Percentiles rank a stretch among this genome's conserved stretches.
phyloP scores from a whole-genome alignment of 2,888 invertebrate species.

The Drosophila kokeensis region DNA sequence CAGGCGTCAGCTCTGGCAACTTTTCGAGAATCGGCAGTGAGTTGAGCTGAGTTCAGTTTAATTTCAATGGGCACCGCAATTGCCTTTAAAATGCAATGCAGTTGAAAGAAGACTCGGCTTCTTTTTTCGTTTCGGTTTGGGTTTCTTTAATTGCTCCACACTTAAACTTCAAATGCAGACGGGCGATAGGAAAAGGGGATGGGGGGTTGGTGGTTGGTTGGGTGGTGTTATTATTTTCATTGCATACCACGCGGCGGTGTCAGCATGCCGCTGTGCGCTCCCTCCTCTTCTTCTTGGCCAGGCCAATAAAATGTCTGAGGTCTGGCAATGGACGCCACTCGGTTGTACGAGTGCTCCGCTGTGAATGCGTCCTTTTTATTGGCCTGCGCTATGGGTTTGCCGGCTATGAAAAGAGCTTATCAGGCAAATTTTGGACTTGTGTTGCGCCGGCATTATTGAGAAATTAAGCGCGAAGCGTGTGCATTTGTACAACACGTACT shows the following conservation, averaged over 20 bases:
- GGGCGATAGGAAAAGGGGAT: not conserved
- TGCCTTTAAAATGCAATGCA: constrained; percentile 72
- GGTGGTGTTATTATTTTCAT: constrained; percentile 62
- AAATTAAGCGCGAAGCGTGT: constrained; percentile 68
- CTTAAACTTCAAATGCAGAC: constrained; percentile 62
- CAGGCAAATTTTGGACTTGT: constrained; percentile 60
- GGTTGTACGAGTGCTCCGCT: not conserved
- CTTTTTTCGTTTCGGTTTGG: constrained; percentile 20
- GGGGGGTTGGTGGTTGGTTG: not conserved
- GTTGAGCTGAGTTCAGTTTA: constrained; percentile 35
- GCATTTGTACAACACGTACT: constrained; percentile 54
- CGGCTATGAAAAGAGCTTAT: constrained; percentile 63
- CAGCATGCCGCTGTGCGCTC: constrained; percentile 11
- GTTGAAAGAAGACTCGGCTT: constrained; percentile 43
- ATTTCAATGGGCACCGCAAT: constrained; percentile 68
- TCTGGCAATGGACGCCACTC: not conserved
- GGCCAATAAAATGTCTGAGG: constrained; percentile 67
- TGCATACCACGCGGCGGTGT: constrained; percentile 38
- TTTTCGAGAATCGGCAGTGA: constrained; percentile 22
- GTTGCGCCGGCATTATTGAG: constrained; percentile 67
- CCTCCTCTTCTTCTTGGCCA: constrained; percentile 33
- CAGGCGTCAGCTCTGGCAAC: constrained; percentile 46
- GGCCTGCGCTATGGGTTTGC: constrained; percentile 10
- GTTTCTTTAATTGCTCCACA: constrained; percentile 71
- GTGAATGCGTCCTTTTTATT: constrained; percentile 22